These are phyloP conservation scores for Phengaris alcon DNA, from an alignment of 2,888 invertebrate species.

Conservation along the genomic window DNA sequence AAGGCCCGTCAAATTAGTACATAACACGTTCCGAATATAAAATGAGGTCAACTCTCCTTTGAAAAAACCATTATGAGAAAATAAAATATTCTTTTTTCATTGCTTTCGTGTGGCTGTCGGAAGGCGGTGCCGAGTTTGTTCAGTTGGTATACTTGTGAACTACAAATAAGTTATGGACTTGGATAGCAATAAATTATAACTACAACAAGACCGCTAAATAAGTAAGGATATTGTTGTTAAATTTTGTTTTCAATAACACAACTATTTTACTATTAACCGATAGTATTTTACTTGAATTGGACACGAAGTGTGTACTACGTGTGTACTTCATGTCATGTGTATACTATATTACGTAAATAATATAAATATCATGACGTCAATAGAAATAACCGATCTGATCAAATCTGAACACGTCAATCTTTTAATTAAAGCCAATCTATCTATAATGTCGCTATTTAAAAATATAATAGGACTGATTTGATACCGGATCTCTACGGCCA, in stretches of 20 bases:
- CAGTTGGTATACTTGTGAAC: conserved; percentile 63
- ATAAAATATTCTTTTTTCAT: conserved; percentile 77
- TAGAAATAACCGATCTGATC: background rate
- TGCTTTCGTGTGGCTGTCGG: conserved; percentile 62
- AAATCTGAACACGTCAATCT: conserved; percentile 7
- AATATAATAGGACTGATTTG: conserved; percentile 70
- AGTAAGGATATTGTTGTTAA: background rate
- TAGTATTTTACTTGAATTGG: background rate
- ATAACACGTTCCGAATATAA: conserved; percentile 73
- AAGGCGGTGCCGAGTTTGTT: conserved; percentile 70
- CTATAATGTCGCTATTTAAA: conserved; percentile 35
- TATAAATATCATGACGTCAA: background rate
- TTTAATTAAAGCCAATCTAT: conserved; percentile 15
- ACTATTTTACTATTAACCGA: background rate
- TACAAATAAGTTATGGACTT: conserved; percentile 36
- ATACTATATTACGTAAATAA: no score
- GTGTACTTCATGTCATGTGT: no score
- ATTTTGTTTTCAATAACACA: background rate
- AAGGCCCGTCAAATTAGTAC: conserved; percentile 75
- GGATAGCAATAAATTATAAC: conserved; percentile 34
- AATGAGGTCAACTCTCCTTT: conserved; percentile 76
- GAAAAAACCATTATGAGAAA: conserved; percentile 71
- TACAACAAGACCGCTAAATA: conserved; percentile 28
- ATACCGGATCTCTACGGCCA: conserved; percentile 69
- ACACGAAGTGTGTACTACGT: background rate